Evolutionary conservation across 1,140 invertebrate species (phyloP).

Genomic region (Lordiphosa clarofinis): DNA sequence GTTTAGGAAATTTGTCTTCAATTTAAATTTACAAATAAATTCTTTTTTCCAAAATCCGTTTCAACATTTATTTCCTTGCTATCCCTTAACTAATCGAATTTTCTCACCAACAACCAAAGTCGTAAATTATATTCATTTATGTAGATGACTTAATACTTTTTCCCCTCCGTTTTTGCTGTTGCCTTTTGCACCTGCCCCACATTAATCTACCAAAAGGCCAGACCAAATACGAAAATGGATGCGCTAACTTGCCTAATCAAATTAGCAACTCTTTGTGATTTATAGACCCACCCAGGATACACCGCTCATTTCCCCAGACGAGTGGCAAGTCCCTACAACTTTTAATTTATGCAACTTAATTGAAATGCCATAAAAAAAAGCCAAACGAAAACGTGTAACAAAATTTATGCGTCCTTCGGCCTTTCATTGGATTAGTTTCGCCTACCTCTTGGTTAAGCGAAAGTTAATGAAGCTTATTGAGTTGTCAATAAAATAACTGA

Average conservation of each 20-base stretch:
- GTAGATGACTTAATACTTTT: slow-evolving; percentile 22
- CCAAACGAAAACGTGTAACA: slow-evolving; percentile 23
- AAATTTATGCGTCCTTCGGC: slow-evolving; percentile 42
- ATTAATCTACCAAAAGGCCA: slow-evolving; percentile 4
- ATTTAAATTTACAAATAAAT: too few species aligned
- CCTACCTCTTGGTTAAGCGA: not conserved
- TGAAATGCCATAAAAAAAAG: slow-evolving; percentile 48
- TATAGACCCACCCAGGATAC: slow-evolving; percentile 28
- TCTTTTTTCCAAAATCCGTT: too few species aligned
- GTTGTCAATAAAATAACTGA: too few species aligned
- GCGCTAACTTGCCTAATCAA: slow-evolving; percentile 46
- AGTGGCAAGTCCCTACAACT: slow-evolving; percentile 20
- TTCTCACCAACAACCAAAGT: not conserved
- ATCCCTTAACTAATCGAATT: too few species aligned
- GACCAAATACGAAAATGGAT: slow-evolving; percentile 29
- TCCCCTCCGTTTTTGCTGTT: not conserved
- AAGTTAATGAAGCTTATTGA: too few species aligned
- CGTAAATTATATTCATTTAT: slow-evolving; percentile 8
- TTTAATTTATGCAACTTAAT: slow-evolving; percentile 59
- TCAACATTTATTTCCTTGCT: too few species aligned
- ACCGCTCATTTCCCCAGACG: slow-evolving; percentile 3
- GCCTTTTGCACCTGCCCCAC: slow-evolving; percentile 22
- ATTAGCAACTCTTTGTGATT: slow-evolving; percentile 48
- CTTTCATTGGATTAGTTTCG: slow-evolving; percentile 40
- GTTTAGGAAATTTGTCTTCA: too few species aligned